Base-by-base conservation (phyloP, 2,113 vertebrate species). In the Electrona antarctica region DNA sequence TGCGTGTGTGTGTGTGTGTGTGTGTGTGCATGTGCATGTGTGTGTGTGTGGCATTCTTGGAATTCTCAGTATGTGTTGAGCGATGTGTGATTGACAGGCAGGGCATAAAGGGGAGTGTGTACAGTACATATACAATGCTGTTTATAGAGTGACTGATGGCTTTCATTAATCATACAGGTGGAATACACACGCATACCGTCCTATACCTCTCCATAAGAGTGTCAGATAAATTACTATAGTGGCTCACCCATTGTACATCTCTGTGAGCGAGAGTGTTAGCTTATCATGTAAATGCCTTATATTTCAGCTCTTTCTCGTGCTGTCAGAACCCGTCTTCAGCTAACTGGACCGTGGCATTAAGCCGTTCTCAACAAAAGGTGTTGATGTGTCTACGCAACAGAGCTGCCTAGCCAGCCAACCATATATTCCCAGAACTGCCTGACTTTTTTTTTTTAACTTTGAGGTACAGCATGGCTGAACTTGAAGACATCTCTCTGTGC, bases 21-120 rank as follows among this genome's bases (percentile, higher is more conserved):
- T 57, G 14, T 28, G 41, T 67, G 48, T 8, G 49, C 9, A 1
- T 3, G 49, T 50, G 49, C 3, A 7, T 62, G 60, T 8, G 67
- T 49, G 61, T 14, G 55, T 33, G 41, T 7, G 56, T 71, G 55
- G 65, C 8, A 45, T 4, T 52, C 15, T 33, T 11, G 28, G 21
- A 56, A 71, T 66, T 70, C 62, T 28, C 41, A 64, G 55, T 0
- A 0, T 49, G 5, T 21, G 8, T 41, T 41, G 33, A 41, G 33
- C 33, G 5, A 2, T 6, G 33, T 69, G 3, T 73, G 52, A 72
- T 12, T 69, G 78, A 72, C 73, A 61, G 59, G 3, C 55, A 2
- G 33, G 29, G 21, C 57, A 3, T 6, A 65, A 1, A 0, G 14
- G 0, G 29, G 13, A 6, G 41, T 3, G 41, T 3, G 1, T 41